Evolutionary conservation across 2,888 invertebrate genomes (phyloP).

Genomic region (Tenthredo distinguenda): DNA sequence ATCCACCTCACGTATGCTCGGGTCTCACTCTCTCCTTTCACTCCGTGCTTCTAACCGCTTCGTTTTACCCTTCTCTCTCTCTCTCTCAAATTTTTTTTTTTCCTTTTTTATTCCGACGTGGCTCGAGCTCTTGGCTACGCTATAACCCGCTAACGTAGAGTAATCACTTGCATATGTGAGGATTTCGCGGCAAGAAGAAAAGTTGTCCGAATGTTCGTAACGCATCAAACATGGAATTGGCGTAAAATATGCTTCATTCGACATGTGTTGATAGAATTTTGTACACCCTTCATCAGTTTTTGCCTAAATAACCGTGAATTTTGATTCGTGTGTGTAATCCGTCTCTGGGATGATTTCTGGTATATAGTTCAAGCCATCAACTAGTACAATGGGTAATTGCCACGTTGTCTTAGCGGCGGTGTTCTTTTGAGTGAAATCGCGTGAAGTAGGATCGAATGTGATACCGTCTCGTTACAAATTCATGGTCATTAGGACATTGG

Average conservation of each 20-base stretch:
- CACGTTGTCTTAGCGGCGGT: background rate
- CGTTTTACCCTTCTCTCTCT: constrained; percentile 1
- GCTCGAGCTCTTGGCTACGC: constrained; percentile 14
- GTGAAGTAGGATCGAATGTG: constrained; percentile 38
- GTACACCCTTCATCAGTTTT: background rate
- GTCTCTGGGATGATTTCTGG: background rate
- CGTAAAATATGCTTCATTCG: background rate
- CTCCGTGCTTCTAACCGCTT: constrained; percentile 23
- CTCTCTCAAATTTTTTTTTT: background rate
- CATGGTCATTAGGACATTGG: constrained; percentile 60
- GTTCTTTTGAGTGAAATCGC: background rate
- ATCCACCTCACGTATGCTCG: constrained; percentile 63
- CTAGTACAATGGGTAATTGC: constrained; percentile 8
- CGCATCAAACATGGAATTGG: background rate
- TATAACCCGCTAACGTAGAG: constrained; percentile 7
- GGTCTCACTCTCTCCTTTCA: constrained; percentile 36
- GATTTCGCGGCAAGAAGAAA: background rate
- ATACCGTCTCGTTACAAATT: constrained; percentile 60
- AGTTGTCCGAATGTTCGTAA: background rate
- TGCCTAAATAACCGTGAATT: background rate
- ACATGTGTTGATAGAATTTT: background rate
- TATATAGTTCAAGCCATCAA: background rate
- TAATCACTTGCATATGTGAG: background rate
- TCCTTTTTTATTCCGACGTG: background rate
- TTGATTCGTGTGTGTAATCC: background rate